Evolutionary conservation across 1,140 invertebrate genomes (phyloP).

Genomic region (Drosophila setifemur): DNA sequence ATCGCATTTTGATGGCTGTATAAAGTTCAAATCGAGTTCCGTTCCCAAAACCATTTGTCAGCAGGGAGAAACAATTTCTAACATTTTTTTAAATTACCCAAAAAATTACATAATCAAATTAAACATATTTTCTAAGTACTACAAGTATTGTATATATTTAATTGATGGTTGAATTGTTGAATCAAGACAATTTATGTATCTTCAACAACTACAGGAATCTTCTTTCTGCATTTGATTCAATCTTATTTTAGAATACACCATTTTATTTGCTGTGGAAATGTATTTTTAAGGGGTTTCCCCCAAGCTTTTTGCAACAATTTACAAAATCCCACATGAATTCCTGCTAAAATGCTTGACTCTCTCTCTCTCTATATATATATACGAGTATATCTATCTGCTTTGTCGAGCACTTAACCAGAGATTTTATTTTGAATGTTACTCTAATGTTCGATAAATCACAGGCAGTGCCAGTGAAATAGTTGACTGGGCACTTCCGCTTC

Average conservation of each 20-base stretch:
- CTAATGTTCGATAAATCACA: slow-evolving; percentile 76
- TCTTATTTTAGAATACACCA: no score
- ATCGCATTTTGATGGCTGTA: slow-evolving; percentile 75
- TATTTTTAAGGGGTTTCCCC: slow-evolving; percentile 3
- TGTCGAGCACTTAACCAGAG: slow-evolving; percentile 75
- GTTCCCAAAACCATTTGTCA: background rate
- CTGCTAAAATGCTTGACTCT: slow-evolving; percentile 49
- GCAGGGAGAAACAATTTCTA: no score
- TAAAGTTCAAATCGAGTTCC: slow-evolving; percentile 48
- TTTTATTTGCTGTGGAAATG: background rate
- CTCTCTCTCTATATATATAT: no score
- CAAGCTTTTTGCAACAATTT: background rate
- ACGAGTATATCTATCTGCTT: no score
- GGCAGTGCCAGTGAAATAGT: slow-evolving; percentile 46
- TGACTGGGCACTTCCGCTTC: slow-evolving; percentile 55
- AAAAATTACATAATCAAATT: no score
- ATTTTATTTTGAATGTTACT: slow-evolving; percentile 77
- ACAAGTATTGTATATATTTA: no score
- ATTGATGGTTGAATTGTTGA: no score
- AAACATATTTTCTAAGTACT: no score
- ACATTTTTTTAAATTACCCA: no score
- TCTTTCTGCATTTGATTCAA: no score
- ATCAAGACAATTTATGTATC: no score
- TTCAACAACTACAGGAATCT: no score
- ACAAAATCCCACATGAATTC: slow-evolving; percentile 71